A percentile compares a stretch with the other conserved stretches of the same genome.
These are phyloP conservation scores for Loriculus beryllinus DNA, from an alignment of 2,797 vertebrate genomes.

Conservation along the genomic window DNA sequence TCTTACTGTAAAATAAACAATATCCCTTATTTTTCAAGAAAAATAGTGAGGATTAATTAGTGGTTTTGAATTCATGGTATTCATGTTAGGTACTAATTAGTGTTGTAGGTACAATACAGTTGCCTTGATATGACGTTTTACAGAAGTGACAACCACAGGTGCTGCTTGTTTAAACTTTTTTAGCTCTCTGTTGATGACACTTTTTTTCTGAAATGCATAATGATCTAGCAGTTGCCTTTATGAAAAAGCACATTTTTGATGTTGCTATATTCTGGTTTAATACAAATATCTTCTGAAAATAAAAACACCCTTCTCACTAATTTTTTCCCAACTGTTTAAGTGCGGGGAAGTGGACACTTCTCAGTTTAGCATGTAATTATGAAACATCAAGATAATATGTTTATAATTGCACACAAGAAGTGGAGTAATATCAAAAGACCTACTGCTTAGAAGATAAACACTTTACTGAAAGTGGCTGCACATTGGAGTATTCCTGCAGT, in stretches of 20 bases:
- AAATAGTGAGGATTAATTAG: background rate
- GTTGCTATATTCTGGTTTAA: background rate
- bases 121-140: background rate
- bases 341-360: background rate
- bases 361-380: background rate
- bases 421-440: background rate
- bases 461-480: background rate
- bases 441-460: background rate
- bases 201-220: background rate
- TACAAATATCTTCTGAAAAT: background rate
- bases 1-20: background rate
- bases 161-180: background rate
- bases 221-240: background rate
- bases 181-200: background rate
- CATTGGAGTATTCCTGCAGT: background rate
- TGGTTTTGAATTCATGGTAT: background rate
- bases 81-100: background rate
- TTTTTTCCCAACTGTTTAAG: background rate
- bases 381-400: background rate
- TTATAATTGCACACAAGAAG: background rate
- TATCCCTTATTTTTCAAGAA: background rate
- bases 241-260: background rate
- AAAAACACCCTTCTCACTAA: background rate
- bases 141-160: background rate
- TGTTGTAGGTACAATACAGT: background rate